A percentile compares a stretch with the other conserved stretches of the same genome.
Evolutionary conservation across 2,113 vertebrate genomes (phyloP).

Genomic region (Chinchilla lanigera): DNA sequence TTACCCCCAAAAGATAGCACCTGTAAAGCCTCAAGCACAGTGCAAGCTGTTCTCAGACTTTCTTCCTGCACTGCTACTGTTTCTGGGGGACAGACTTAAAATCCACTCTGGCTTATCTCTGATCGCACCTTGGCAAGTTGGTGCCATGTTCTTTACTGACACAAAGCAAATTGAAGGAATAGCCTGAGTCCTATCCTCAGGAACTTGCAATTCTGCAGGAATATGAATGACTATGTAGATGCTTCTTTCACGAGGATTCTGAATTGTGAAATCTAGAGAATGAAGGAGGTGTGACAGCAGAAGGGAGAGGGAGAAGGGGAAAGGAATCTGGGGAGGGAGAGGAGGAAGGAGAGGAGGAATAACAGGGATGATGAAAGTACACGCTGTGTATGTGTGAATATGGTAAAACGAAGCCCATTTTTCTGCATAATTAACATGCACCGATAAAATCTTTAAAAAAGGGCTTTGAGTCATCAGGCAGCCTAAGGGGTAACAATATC

Average conservation of each 20-base stretch:
- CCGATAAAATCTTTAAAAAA: neutral
- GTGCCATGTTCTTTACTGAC: neutral
- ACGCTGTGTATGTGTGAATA: neutral
- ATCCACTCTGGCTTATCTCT: neutral
- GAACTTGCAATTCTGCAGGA: neutral
- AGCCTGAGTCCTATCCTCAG: neutral
- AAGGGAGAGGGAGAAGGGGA: neutral
- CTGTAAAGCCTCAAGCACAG: neutral
- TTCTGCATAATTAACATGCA: neutral
- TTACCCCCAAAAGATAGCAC: neutral
- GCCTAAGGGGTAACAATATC: neutral
- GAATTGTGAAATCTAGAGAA: neutral
- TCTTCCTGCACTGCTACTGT: neutral
- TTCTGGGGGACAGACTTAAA: neutral
- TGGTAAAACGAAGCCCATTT: neutral
- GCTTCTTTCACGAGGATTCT: neutral
- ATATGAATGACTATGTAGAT: neutral
- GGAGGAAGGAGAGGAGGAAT: neutral
- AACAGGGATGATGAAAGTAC: neutral
- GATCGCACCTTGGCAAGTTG: neutral
- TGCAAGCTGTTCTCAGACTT: neutral
- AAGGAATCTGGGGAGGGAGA: neutral
- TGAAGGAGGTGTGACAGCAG: neutral
- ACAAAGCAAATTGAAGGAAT: neutral
- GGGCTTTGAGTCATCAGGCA: neutral